Evolutionary conservation across 2,797 vertebrate species (phyloP), one percentile per base, ranked within the genome.

Genomic region (Acrossocheilus wenchowensis): DNA sequence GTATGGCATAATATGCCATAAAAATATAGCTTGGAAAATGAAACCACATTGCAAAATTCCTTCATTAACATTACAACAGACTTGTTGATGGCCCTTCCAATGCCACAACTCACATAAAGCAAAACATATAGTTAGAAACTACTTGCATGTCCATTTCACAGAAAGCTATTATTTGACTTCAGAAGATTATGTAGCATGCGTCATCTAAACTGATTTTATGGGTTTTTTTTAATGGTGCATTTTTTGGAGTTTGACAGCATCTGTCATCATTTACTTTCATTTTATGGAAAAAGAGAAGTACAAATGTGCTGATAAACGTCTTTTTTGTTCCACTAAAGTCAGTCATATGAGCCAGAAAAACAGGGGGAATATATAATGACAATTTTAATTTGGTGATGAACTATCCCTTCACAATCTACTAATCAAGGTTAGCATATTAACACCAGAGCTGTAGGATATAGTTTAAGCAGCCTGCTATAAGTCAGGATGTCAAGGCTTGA

Each of bases 401-500:
- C 21, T 66, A 26, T 50, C n/a, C 30, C 30, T 19, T 43, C 30
- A 66, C 14, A 14, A 23, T 52, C 57, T 5, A 54, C 34, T 36
- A 78, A 52, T 41, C 14, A 41, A 12, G n/a, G 69, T 77, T 17
- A 66, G 14, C 41, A 48, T 23, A 66, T 52, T 14, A 69, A 34
- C 82, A 77, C 82, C 45, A 12, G 57, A 45, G 60, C 57, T 66
- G 39, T 64, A 39, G 57, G 41, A 30, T 75, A 10, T 10, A 43
- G 34, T 77, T 39, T 54, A 54, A 68, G 45, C 48, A 54, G 34
- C 1, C 74, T 68, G 73, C 23, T 68, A 8, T 41, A 41, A 2
- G 41, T 41, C 77, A 43, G 85, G 85, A 90, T 86, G 81, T 90
- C 88, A 87, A 88, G 90, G 90, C 30, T 30, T 30, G 30, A 30